Evolutionary conservation across 2,113 vertebrate genomes (phyloP).

Genomic region (Hystrix brachyura): DNA sequence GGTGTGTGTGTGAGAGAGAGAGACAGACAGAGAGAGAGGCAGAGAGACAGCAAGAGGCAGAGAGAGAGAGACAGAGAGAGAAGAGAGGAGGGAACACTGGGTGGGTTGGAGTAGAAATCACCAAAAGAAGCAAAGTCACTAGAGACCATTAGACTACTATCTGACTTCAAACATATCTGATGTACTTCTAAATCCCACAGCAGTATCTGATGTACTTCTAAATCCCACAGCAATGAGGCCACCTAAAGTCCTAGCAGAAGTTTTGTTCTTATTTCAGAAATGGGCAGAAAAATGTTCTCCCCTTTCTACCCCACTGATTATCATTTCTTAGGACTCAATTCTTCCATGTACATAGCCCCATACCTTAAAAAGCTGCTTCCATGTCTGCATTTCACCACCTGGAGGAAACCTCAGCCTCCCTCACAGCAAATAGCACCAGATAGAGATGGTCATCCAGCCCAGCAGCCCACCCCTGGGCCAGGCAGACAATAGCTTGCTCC

Average conservation of each 20-base stretch:
- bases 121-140: neutral
- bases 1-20: neutral
- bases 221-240: neutral
- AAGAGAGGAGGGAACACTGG: neutral
- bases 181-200: neutral
- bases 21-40: neutral
- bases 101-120: neutral
- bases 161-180: neutral
- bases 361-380: neutral
- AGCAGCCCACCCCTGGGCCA: neutral
- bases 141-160: neutral
- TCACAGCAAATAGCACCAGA: neutral
- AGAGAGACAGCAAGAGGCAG: accelerated
- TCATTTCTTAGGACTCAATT: neutral
- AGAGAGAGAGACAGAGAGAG: neutral
- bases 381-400: neutral
- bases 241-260: neutral
- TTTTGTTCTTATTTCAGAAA: slow-evolving; percentile 10
- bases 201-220: neutral
- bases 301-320: neutral
- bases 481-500: neutral
- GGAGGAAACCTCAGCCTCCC: neutral
- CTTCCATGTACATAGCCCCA: neutral
- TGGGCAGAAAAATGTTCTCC: slow-evolving; percentile 16
- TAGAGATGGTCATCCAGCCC: neutral